Conservation (phyloP, 2,797 vertebrate species). For the Hyperoplus lanceolatus region DNA sequence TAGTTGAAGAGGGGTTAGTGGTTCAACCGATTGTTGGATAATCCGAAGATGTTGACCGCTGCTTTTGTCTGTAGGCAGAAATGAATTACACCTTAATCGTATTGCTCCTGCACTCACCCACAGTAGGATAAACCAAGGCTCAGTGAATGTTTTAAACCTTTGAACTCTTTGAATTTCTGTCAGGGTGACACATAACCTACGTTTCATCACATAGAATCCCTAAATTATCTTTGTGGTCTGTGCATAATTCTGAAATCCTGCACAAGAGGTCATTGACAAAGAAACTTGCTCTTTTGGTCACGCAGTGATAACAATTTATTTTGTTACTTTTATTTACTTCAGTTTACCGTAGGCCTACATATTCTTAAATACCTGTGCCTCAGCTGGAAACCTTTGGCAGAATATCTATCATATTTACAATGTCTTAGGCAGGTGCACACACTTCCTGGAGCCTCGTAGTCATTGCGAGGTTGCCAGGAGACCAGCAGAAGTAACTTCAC, state of each 20-base stretch:
- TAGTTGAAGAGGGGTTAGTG: background rate
- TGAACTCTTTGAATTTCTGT: conserved; percentile 18
- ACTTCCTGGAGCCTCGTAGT: no score
- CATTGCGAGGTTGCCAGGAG: background rate
- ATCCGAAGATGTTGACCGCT: conserved; percentile 32
- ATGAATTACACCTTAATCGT: conserved; percentile 39
- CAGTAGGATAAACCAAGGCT: conserved; percentile 23
- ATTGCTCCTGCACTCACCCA: conserved; percentile 17
- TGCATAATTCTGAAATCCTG: no score
- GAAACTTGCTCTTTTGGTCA: no score
- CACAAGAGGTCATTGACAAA: no score
- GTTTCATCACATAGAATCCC: background rate
- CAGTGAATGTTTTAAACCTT: conserved; percentile 24
- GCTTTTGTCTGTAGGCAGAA: conserved; percentile 45
- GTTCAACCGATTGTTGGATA: conserved; percentile 14
- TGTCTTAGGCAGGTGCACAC: background rate
- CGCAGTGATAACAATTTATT: no score
- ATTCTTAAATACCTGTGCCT: background rate
- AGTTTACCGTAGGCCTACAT: no score
- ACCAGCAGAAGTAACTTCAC: background rate
- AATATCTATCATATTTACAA: no score
- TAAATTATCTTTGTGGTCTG: no score
- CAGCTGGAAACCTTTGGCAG: background rate
- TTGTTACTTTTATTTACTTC: no score
- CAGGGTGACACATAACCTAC: background rate